A percentile compares a stretch with the other conserved stretches of the same genome.
These are phyloP conservation scores for Caenorhabditis uteleia DNA, from an alignment of 2,888 invertebrate species.

Conservation along the genomic window DNA sequence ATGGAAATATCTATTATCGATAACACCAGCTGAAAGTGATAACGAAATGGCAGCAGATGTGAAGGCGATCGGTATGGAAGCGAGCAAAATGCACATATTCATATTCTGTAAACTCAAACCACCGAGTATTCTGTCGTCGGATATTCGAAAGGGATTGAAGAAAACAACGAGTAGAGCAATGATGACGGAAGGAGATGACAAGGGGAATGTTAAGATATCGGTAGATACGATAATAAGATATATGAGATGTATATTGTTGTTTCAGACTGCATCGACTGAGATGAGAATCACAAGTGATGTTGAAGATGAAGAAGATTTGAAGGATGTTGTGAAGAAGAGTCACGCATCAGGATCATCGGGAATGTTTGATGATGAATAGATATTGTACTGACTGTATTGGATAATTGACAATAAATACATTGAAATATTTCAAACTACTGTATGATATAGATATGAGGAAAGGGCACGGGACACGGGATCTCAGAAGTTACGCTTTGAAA, in stretches of 20 bases:
- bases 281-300: slow-evolving; percentile 33
- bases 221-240: background rate
- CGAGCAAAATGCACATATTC: slow-evolving; percentile 25
- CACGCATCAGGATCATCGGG: slow-evolving; percentile 11
- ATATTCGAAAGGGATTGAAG: slow-evolving; percentile 6
- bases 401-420: too few relatives aligned
- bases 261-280: slow-evolving; percentile 29
- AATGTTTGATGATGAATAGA: slow-evolving; percentile 26
- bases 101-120: slow-evolving; percentile 23
- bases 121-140: slow-evolving; percentile 26
- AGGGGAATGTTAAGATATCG: slow-evolving; percentile 17
- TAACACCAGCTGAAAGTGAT: slow-evolving; percentile 8
- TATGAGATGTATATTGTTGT: background rate
- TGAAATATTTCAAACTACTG: too few relatives aligned
- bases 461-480: too few relatives aligned
- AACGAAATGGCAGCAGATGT: slow-evolving; percentile 23
- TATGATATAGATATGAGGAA: too few relatives aligned
- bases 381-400: too few relatives aligned
- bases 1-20: slow-evolving; percentile 7
- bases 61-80: slow-evolving; percentile 25
- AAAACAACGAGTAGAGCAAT: background rate
- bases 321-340: slow-evolving; percentile 28
- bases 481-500: too few relatives aligned
- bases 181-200: slow-evolving; percentile 4
- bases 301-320: slow-evolving; percentile 31